Conservation (phyloP, 2,797 vertebrate species). For the Enteromius thamalakanensis region DNA sequence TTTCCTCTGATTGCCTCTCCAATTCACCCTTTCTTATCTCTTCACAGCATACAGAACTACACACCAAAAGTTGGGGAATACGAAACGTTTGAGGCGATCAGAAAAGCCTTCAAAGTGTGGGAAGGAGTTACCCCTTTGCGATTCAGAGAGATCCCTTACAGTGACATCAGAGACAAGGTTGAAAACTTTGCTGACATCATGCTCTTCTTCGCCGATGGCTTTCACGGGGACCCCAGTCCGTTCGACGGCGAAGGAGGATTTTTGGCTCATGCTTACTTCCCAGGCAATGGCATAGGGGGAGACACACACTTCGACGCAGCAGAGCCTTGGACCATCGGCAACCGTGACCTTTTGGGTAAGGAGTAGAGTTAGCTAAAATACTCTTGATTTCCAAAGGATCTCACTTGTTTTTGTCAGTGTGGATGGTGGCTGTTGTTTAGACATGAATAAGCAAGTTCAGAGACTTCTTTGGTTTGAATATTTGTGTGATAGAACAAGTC, state of each 20-base stretch:
- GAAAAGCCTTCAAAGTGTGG: conserved; percentile 88
- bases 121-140: conserved; percentile 83
- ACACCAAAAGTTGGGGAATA: conserved; percentile 91
- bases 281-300: conserved; percentile 87
- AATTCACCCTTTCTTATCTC: conserved; percentile 21
- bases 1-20: conserved; percentile 38
- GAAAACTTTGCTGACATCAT: conserved; percentile 91
- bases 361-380: background rate
- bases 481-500: background rate
- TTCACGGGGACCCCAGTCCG: conserved; percentile 91
- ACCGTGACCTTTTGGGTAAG: conserved; percentile 85
- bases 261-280: conserved; percentile 93
- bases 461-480: background rate
- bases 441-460: background rate
- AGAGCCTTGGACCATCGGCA: conserved; percentile 90
- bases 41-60: conserved; percentile 91
- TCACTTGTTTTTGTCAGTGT: conserved; percentile 13
- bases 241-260: conserved; percentile 93
- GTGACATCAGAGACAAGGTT: conserved; percentile 82
- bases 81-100: conserved; percentile 86
- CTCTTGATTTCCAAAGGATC: background rate
- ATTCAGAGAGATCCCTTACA: conserved; percentile 89
- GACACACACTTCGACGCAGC: conserved; percentile 94
- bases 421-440: conserved; percentile 15
- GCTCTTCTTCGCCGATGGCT: conserved; percentile 91